Conservation (phyloP, 2,888 invertebrate genomes). For the Ophraella communa region DNA sequence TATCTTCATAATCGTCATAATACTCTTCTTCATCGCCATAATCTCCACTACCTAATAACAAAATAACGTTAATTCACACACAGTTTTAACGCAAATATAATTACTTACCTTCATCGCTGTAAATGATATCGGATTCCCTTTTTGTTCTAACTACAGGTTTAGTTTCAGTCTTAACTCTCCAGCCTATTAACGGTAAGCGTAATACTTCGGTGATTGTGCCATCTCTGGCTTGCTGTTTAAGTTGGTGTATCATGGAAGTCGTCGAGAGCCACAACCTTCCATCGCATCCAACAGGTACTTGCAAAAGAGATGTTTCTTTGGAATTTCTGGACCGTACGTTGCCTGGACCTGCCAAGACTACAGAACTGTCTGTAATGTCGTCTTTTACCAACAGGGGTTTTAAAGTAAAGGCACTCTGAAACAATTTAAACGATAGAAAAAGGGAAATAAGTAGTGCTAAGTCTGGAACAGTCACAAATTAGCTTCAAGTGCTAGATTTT, state of each 20-base stretch:
- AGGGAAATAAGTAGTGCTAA: no score
- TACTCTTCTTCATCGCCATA: slow-evolving; percentile 55
- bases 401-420: slow-evolving; percentile 64
- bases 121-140: slow-evolving; percentile 34
- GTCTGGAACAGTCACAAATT: no score
- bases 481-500: no score
- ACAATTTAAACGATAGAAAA: no score
- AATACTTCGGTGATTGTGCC: slow-evolving; percentile 75
- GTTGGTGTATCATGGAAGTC: slow-evolving; percentile 69
- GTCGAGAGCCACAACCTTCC: slow-evolving; percentile 73
- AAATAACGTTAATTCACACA: no score
- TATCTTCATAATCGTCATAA: slow-evolving; percentile 61
- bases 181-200: slow-evolving; percentile 73
- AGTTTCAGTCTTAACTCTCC: slow-evolving; percentile 67
- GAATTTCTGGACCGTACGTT: slow-evolving; percentile 60
- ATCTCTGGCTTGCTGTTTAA: slow-evolving; percentile 73
- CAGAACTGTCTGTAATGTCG: slow-evolving; percentile 59
- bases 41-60: slow-evolving; percentile 53
- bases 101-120: slow-evolving; percentile 43
- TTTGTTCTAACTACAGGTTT: slow-evolving; percentile 50
- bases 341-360: slow-evolving; percentile 64
- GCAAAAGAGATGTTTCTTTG: slow-evolving; percentile 60
- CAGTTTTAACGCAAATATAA: neutral
- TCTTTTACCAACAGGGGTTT: slow-evolving; percentile 59
- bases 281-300: slow-evolving; percentile 77